Evolutionary conservation across 1,140 invertebrate genomes (phyloP), one percentile per base, ranked within the genome.

Genomic region (Brachionus paranguensis): DNA sequence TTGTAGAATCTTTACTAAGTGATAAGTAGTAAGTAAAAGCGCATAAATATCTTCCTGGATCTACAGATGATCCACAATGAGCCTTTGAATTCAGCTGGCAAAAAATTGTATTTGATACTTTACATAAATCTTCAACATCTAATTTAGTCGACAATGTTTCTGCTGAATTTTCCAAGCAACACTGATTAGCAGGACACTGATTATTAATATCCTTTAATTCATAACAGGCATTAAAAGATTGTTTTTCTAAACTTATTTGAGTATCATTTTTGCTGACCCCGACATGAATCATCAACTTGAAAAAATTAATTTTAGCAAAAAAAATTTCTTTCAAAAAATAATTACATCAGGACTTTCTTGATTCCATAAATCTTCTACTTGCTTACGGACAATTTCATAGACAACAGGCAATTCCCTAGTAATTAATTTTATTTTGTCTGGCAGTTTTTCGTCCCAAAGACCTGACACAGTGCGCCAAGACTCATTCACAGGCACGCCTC

Each of bases 201-300:
- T 65, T 17, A 14, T 20, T 45, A 43, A 81, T 47, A 68, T 81
- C 78, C 14, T 12, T 47, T 27, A 45, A 27, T 10, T 68, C 53
- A 64, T 81, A 81, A 10, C 4, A n/a, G 29, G 17, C 11, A 64
- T 81, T 81, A 14, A 64, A 81, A 41, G 78, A 81, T 12, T 81
- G 64, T 17, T 81, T 81, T 45, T 81, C 78, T 6, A 81, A 11
- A 37, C 78, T 81, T 60, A 81, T 81, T 81, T 68, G 50, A n/a
- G 78, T 64, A 68, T 81, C 78, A 64, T 45, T 33, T 81, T 81
- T 81, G 27, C 53, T 64, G 2, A 81, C 78, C 4, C 78, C 78
- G 1, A 81, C 78, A 47, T 81, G 78, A 14, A 81, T 81, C 37
- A 81, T 64, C n/a, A 81, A 7, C 78, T 81, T 64, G 64, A 81